Base-by-base conservation (phyloP, 2,888 invertebrate genomes). In the Didymodactylos carnosus region DNA sequence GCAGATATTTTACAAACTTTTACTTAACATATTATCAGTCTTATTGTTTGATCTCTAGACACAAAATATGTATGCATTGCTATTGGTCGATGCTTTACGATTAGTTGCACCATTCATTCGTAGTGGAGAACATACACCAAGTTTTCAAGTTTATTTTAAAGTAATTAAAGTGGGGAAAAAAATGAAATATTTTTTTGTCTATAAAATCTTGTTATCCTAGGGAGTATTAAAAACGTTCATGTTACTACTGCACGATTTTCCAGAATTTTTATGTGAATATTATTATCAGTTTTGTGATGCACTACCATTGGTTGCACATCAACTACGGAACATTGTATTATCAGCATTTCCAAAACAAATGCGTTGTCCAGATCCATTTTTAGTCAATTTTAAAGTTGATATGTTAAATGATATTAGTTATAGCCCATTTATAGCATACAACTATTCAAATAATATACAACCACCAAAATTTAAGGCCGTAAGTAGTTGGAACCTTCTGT, bases 231-330 rank as follows among this genome's bases (percentile, higher is more conserved):
- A 95, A 77, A 93, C 99, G 13, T 86, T 99, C 72, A 86, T 98
- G 49, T 94, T 99, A 0, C 85, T 99, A 40, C 86, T 98, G 16
- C 98, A 99, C 82, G 98, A 99, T 83, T 99, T 99, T 83, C 98
- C 98, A 0, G 98, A 99, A 85, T 94, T 99, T 83, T 87, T 99
- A 72, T 97, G 97, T 84, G 98, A 99, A 83, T 97, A 95, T 84
- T 95, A 98, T 83, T 97, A 97, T 83, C 92, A 92, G 69, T 94
- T 99, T 85, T 97, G 98, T 83, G 98, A 99, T 84, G 94, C 93
- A 76, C 97, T 99, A 79, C 97, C 98, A 70, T 93, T 97, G 6
- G 98, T 98, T 83, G 98, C 98, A 84, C 94, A 98, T 78, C 97
- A 88, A 82, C 93, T 99, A 92, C 87, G 98, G 72, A 99, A 99